phyloP scores from a whole-genome alignment of 2,113 vertebrate genomes.

The Hippoglossus stenolepis region DNA sequence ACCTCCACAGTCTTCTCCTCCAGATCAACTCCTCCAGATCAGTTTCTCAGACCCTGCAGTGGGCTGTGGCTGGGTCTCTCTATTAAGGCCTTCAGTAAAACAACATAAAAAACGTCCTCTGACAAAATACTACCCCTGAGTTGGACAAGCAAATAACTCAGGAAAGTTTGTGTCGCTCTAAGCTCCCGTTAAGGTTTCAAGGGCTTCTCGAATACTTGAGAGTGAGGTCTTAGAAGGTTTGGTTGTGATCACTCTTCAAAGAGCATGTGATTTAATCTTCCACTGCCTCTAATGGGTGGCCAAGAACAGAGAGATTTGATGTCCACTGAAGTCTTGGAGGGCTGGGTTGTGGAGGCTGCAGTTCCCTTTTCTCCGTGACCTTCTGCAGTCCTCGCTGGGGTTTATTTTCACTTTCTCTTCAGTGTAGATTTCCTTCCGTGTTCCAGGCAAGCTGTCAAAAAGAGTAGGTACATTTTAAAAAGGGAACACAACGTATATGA shows the following conservation, averaged over 20 bases:
- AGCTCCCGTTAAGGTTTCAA: neutral
- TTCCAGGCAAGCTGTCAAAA: slow-evolving; percentile 39
- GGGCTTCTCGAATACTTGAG: neutral
- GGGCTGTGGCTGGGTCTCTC: slow-evolving; percentile 6
- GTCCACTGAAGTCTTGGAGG: slow-evolving; percentile 22
- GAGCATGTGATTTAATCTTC: slow-evolving; percentile 67
- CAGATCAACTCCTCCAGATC: slow-evolving; percentile 1
- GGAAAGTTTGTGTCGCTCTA: neutral
- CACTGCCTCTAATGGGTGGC: slow-evolving; percentile 47
- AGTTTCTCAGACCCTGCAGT: slow-evolving; percentile 18
- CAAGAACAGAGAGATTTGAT: slow-evolving; percentile 16
- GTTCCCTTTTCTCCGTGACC: neutral
- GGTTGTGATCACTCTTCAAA: slow-evolving; percentile 19
- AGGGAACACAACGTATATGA: neutral
- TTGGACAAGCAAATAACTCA: slow-evolving; percentile 16
- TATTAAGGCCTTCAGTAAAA: slow-evolving; percentile 15
- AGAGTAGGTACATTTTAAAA: slow-evolving; percentile 16
- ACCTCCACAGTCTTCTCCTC: slow-evolving; percentile 21
- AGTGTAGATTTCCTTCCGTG: neutral
- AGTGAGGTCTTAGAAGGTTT: slow-evolving; percentile 17
- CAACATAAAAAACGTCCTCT: slow-evolving; percentile 13
- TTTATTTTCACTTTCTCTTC: slow-evolving; percentile 7
- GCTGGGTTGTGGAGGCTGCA: neutral
- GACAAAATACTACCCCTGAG: neutral
- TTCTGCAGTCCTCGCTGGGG: neutral